Percentiles rank a stretch among this genome's conserved stretches.
phyloP scores from a whole-genome alignment of 2,888 invertebrate species.

The Plemyria rubiginata region DNA sequence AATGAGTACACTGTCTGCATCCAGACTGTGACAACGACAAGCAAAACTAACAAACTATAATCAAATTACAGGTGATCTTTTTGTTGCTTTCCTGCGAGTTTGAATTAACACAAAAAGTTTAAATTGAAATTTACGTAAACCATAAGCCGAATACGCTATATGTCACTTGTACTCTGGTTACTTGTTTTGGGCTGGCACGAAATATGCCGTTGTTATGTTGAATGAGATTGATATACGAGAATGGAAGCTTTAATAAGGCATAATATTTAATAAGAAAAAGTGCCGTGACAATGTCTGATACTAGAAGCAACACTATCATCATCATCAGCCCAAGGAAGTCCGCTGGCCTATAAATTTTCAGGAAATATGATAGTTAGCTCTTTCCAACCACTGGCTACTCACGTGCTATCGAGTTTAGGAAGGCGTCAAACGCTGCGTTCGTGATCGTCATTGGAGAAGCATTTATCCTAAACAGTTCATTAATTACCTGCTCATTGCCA shows the following conservation, averaged over 20 bases:
- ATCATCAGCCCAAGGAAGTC: too few species aligned
- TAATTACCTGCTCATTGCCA: too few species aligned
- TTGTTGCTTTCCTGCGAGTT: constrained; percentile 42
- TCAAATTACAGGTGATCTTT: constrained; percentile 60
- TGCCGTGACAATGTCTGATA: neutral
- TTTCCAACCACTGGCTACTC: too few species aligned
- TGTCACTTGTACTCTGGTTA: constrained; percentile 30
- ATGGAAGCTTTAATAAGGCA: neutral
- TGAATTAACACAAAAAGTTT: constrained; percentile 44
- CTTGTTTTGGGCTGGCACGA: neutral
- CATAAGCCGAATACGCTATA: constrained; percentile 39
- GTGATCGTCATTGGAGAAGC: too few species aligned
- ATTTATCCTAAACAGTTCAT: too few species aligned
- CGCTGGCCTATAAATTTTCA: too few species aligned
- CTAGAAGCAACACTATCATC: constrained; percentile 5
- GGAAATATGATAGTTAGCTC: too few species aligned
- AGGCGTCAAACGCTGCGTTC: too few species aligned
- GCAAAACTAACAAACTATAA: constrained; percentile 58
- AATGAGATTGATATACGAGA: neutral
- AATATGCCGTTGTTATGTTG: too few species aligned
- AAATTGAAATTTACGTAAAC: constrained; percentile 40
- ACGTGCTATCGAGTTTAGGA: too few species aligned
- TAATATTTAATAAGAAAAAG: neutral
- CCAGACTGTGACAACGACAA: constrained; percentile 26
- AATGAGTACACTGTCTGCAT: constrained; percentile 10